Evolutionary conservation across 2,113 vertebrate genomes (phyloP), one percentile per base, ranked within the genome.

Genomic region (Caranx melampygus): DNA sequence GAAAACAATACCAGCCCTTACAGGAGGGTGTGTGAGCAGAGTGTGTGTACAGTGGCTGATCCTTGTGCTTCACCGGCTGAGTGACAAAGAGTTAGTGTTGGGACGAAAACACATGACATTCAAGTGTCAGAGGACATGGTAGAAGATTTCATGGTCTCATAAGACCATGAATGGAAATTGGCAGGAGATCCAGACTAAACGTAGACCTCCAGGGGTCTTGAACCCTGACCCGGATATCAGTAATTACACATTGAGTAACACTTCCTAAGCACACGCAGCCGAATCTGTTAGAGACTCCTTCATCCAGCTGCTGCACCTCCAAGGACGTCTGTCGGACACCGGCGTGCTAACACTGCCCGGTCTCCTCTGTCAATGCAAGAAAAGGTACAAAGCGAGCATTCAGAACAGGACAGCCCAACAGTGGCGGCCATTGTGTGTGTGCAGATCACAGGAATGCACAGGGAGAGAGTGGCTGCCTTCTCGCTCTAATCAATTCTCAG

Each of bases 301-400:
- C 6, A 20, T 51, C 18, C 18, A 9, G 49, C 18, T 51, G 52
- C 37, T 44, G 3, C 20, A 16, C 21, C 62, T 44, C 31, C 7
- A 14, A 31, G 37, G 31, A 47, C 12, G n/a, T 37, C 47, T 12
- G 26, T 37, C 20, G 13, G 45, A 47, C 52, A 40, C 9, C 3
- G 5, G 47, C 40, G 33, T 26, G 21, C 47, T 31, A 64, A 47
- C 40, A 16, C 10, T 21, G 51, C 52, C 6, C 8, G 26, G 54
- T 67, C 52, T 44, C 54, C 21, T 4, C 45, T 12, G 26, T 57
- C 49, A 18, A 34, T 37, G 58, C 26, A 26, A 26, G 26, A 26
- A 13, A n/a, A 76, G 47, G 58, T 15, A 89, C 85, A 89, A 72
- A 80, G 79, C 35, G 57, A 52, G 75, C 75, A 76, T 88, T 90